Evolutionary conservation across 2,113 vertebrate genomes (phyloP), one percentile per base, ranked within the genome.

Genomic region (Macquaria ambigua): DNA sequence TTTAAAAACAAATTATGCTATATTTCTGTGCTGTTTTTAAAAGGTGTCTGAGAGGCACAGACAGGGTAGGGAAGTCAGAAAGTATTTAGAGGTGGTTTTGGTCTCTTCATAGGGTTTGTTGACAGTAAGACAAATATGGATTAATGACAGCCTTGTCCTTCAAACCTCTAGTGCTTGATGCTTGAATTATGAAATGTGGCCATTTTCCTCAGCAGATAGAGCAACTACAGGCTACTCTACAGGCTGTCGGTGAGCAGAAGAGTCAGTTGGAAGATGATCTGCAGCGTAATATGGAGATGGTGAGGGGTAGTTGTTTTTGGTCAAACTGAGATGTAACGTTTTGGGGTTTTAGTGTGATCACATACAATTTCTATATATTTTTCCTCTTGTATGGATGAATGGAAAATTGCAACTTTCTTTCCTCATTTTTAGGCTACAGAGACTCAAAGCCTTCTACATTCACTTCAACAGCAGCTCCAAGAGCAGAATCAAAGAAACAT

Each of bases 261-360:
- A 85, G 34, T 21, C 73, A 64, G 53, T 1, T 89, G 73, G 82
- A 87, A 69, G 66, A 2, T 6, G 81, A 89, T 16, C 86, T 92
- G 66, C 79, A 83, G 43, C 61, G 3, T 12, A 71, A 25, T 0
- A 16, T 18, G 23, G 62, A 87, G 7, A 75, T 7, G 82, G 90
- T 88, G 74, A 87, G 84, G 5, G 14, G 21, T 20, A 1, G 5
- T 8, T 39, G 21, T 6, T 14, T 77, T 1, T 41, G 12, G 23
- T 55, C 56, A 21, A 48, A 61, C 10, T 21, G 5, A n/a, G 2
- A 25, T 58, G 34, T 5, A 5, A n/a, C 0, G 1, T 50, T 52
- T 31, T 18, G 7, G 6, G 11, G 1, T 55, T 72, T 16, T 7
- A 23, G 16, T 41, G n/a, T 28, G 1, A 20, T 74, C 16, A 46